phyloP scores from a whole-genome alignment of 2,113 vertebrate species.

The Apus apus region DNA sequence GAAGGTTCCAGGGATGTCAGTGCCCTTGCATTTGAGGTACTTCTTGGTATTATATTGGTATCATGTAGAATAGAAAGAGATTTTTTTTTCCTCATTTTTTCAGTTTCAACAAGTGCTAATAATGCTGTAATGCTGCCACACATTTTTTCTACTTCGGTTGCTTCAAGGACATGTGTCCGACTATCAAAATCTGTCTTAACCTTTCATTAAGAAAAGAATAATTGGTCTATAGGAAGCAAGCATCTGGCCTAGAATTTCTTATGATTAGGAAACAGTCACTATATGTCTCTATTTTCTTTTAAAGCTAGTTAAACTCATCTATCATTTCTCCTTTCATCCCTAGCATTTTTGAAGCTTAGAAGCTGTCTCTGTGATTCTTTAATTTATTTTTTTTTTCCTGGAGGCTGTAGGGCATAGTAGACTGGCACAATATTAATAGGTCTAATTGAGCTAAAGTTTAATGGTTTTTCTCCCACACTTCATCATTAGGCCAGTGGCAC shows the following conservation, averaged over 20 bases:
- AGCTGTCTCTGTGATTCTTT: not conserved
- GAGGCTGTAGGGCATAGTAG: constrained; percentile 19
- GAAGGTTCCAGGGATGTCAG: not conserved
- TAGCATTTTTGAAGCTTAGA: not conserved
- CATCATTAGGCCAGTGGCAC: constrained; percentile 36
- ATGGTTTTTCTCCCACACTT: constrained; percentile 41
- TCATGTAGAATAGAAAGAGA: not conserved
- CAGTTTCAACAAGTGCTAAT: not conserved
- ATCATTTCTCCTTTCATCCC: not conserved
- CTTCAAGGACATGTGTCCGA: not conserved
- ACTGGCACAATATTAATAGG: constrained; percentile 39
- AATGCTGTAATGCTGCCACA: not conserved
- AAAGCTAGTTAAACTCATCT: not conserved
- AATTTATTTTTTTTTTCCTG: not conserved
- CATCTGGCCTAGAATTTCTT: not conserved
- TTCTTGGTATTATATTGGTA: not conserved
- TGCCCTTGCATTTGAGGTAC: not conserved
- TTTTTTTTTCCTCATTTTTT: not conserved
- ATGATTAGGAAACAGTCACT: not conserved
- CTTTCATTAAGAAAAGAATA: not conserved
- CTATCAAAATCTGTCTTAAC: not conserved
- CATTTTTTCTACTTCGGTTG: not conserved
- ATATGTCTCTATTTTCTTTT: not conserved
- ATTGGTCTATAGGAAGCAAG: not conserved
- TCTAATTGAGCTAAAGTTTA: constrained; percentile 57